Conservation (phyloP, 2,888 invertebrate genomes). For the Eretmocerus hayati region DNA sequence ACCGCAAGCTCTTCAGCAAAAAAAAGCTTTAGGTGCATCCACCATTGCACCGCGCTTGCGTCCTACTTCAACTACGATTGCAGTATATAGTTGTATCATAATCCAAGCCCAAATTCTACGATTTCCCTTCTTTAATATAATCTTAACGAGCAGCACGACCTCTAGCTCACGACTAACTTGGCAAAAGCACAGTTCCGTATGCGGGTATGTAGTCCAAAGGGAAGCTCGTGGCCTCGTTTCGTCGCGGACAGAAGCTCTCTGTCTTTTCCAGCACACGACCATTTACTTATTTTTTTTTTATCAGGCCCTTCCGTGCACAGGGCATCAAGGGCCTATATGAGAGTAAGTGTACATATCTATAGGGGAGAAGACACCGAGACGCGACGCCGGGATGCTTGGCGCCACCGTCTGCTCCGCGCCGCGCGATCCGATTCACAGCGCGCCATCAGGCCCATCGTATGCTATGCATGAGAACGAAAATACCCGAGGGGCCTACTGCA, state of each 20-base stretch:
- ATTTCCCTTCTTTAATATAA: not conserved
- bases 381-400: conserved; percentile 17
- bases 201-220: too few relatives aligned
- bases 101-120: conserved; percentile 8
- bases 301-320: not conserved
- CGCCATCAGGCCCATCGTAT: not conserved
- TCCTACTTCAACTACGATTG: conserved; percentile 14
- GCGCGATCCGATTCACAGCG: not conserved
- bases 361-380: not conserved
- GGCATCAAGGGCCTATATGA: too few relatives aligned
- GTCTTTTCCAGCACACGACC: conserved; percentile 9
- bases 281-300: conserved; percentile 8
- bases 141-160: conserved; percentile 33
- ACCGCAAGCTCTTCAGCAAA: too few relatives aligned
- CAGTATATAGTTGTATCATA: not conserved
- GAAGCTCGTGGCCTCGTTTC: conserved; percentile 29
- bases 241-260: conserved; percentile 28
- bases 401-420: conserved; percentile 5
- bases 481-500: too few relatives aligned
- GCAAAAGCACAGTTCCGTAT: conserved; percentile 28
- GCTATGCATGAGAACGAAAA: too few relatives aligned
- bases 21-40: too few relatives aligned
- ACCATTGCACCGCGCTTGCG: conserved; percentile 1
- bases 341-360: not conserved
- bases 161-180: conserved; percentile 25